Percentiles rank a stretch among this genome's conserved stretches.
phyloP scores from a whole-genome alignment of 2,888 invertebrate genomes.

The Octodonta nipae region DNA sequence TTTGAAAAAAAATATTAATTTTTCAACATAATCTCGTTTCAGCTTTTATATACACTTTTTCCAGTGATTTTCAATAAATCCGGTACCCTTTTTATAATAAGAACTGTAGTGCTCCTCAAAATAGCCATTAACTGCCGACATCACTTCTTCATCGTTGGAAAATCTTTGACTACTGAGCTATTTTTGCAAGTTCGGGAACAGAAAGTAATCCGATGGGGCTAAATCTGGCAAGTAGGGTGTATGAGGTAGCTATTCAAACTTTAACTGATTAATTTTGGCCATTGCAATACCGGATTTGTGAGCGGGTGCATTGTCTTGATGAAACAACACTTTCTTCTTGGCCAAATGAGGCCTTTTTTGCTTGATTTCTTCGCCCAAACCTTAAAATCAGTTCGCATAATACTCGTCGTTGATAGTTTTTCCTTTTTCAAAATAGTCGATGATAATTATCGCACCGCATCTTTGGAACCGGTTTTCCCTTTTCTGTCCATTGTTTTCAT shows the following conservation, averaged over 20 bases:
- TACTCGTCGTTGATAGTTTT: constrained; percentile 8
- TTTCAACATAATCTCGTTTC: constrained; percentile 10
- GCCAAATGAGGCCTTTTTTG: constrained; percentile 7
- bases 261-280: constrained; percentile 7
- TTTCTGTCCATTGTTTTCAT: constrained; percentile 18
- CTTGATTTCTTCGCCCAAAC: constrained; percentile 5
- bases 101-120: constrained; percentile 11
- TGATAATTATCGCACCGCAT: constrained; percentile 2
- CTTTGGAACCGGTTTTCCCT: constrained; percentile 16
- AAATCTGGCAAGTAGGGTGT: constrained; percentile 4
- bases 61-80: constrained; percentile 11
- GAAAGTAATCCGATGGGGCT: too few species aligned
- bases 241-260: constrained; percentile 6
- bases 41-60: constrained; percentile 12
- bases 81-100: constrained; percentile 9
- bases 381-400: constrained; percentile 7
- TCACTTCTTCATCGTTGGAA: constrained; percentile 11
- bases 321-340: constrained; percentile 6
- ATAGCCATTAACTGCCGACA: constrained; percentile 11
- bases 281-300: constrained; percentile 8
- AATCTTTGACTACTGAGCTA: constrained; percentile 10
- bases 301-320: constrained; percentile 6
- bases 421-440: constrained; percentile 7
- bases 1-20: constrained; percentile 8
- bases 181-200: constrained; percentile 9